A percentile compares a stretch with the other conserved stretches of the same genome.
Conservation (phyloP, 2,888 invertebrate genomes). For the Tiphia femorata region DNA sequence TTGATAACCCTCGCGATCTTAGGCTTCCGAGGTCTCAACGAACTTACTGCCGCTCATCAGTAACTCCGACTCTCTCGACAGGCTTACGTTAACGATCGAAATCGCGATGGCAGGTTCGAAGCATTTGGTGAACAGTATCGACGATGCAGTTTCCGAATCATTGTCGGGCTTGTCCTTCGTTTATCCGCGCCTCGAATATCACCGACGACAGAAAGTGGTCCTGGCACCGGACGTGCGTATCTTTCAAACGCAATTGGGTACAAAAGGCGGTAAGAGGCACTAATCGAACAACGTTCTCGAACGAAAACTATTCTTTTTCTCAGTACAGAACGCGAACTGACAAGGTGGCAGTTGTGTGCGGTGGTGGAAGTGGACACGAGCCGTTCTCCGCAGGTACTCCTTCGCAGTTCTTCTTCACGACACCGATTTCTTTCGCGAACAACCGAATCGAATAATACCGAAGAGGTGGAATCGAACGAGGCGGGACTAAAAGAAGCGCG, state of each 20-base stretch:
- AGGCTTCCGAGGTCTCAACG: background rate
- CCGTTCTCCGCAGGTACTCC: conserved; percentile 71
- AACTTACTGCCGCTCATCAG: background rate
- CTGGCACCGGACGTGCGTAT: conserved; percentile 55
- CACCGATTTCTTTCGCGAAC: background rate
- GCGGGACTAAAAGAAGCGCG: too few species aligned
- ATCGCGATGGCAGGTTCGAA: conserved; percentile 33
- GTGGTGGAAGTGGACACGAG: conserved; percentile 90
- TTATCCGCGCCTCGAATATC: conserved; percentile 60
- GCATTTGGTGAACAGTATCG: conserved; percentile 55
- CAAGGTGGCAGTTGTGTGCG: conserved; percentile 76
- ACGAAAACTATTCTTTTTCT: background rate
- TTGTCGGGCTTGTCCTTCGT: conserved; percentile 52
- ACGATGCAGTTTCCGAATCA: conserved; percentile 56
- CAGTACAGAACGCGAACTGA: conserved; percentile 45
- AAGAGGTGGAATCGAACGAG: too few species aligned
- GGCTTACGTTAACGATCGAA: too few species aligned
- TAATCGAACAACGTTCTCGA: background rate
- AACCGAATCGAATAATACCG: background rate
- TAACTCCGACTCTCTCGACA: too few species aligned
- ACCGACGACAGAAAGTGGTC: conserved; percentile 54
- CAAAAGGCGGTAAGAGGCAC: background rate
- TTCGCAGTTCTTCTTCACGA: conserved; percentile 4
- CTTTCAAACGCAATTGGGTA: background rate
- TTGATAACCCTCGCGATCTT: too few species aligned